Base-by-base conservation (phyloP, 2,888 invertebrate species). In the Hyposoter didymator region DNA sequence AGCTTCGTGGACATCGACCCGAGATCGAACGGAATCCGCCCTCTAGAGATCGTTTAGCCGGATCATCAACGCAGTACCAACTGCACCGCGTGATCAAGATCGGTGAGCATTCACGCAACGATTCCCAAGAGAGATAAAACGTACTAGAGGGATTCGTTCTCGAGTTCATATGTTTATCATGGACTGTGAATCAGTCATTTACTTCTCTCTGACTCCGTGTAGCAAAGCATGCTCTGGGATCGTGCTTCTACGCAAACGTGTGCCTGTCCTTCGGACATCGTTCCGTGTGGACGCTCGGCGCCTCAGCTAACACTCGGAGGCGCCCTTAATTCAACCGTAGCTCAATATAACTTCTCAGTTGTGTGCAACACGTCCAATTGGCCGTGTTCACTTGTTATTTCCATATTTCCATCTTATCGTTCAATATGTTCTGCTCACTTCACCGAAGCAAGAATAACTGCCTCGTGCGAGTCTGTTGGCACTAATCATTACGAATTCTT, bases 1-100 rank as follows among this genome's bases (percentile, higher is more conserved):
- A 62, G 67, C 78, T 72, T 35, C 47, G 43, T 79, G 22, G 52
- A 66, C 35, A 84, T 75, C 64, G 84, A 74, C 45, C 47, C 59
- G 39, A 49, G 72, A 47, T 62, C 47, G 55, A 62, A 66, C 72
- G 62, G 22, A 47, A 76, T 32, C 17, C 35, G 5, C 39, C 14
- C 70, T 73, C 64, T n/a, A 52, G 32, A 45, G 78, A 28, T 32
- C 52, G 49, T 73, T 80, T 73, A 52, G 75, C 47, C 55, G 66
- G 55, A 49, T 84, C 72, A 67, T 84, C 84, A 49, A 73, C 72
- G 39, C 39, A 45, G 55, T 22, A 19, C 55, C 52, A 39, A 55
- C 55, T 35, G 19, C 35, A 19, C 73, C 55, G 7, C 22, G 55
- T 73, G 73, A 73, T 39, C 55, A 43, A 55, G 72, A 45, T 73